Base-by-base conservation (phyloP, 2,797 vertebrate species). In the Buphagus erythrorhynchus region DNA sequence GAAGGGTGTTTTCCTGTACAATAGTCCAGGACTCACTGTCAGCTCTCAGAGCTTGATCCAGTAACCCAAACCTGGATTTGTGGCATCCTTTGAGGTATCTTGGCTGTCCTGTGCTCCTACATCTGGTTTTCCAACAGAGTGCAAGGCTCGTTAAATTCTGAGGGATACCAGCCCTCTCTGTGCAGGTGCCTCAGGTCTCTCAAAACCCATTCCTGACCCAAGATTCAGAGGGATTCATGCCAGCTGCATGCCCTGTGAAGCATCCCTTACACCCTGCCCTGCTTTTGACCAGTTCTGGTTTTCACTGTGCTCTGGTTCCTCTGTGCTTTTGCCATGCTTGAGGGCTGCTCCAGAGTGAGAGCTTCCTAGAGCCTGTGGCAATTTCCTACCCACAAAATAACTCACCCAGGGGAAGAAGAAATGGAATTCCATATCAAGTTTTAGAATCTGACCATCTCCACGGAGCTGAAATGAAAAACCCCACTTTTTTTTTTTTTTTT, bases 21-120 rank as follows among this genome's bases (percentile, higher is more conserved):
- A 1, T 0, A 3, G 18, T 13, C 40, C 18, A 14, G 28, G 52
- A 16, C 35, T 80, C 9, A 0, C 13, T 51, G 15, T 43, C 35
- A 43, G 22, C 28, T 76, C 40, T 62, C 25, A n/a, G 55, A 88
- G 15, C 19, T 43, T 25, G 13, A 61, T 25, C 72, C 58, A 78
- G 28, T 13, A 49, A 35, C n/a, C 18, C 12, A 75, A 3, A 35
- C 13, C 12, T 25, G 28, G 5, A 4, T 35, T 33, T 0, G 0
- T 61, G 19, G 10, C 2, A 3, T 51, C 8, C n/a, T 85, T 72
- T 61, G 58, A 58, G 16, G 3, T 26, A 3, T 36, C 46, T 75
- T 51, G 33, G 3, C 15, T 67, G 19, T 65, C 21, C 45, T 76
- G 6, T 1, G 3, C 38, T 93, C 10, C 48, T 38, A 49, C 2